Conservation (phyloP, 2,113 vertebrate genomes). For the Sarotherodon lohbergeri region DNA sequence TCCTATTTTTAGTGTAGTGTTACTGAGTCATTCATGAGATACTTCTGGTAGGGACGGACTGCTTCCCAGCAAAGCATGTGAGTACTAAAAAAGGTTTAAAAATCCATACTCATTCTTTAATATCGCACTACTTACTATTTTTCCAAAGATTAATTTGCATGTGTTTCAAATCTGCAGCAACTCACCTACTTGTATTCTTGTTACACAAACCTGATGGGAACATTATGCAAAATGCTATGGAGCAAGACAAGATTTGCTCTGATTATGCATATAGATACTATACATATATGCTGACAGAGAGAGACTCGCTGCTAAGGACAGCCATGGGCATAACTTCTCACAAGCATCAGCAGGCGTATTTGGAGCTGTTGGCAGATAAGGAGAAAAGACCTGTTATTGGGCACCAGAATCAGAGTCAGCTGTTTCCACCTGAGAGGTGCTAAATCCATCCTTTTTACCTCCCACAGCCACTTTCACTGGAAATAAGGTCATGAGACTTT, state of each 20-base stretch:
- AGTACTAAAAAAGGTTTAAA: background rate
- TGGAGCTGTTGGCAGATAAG: conserved; percentile 14
- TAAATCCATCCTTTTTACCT: conserved; percentile 45
- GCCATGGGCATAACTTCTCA: conserved; percentile 5
- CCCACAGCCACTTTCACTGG: conserved; percentile 14
- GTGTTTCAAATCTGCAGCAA: background rate
- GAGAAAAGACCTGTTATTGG: conserved; percentile 27
- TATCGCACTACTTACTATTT: background rate
- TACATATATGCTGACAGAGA: background rate
- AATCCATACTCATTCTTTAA: background rate
- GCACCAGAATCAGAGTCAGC: conserved; percentile 29
- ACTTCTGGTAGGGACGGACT: background rate
- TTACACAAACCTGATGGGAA: background rate
- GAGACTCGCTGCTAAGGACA: background rate
- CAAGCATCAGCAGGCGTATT: conserved; percentile 17
- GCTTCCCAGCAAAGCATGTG: background rate
- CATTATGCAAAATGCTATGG: background rate
- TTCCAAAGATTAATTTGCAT: background rate
- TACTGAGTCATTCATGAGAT: background rate
- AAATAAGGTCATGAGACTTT: conserved; percentile 47
- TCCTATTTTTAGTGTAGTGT: background rate
- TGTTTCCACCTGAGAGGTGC: conserved; percentile 48
- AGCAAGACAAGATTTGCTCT: background rate
- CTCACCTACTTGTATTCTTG: background rate
- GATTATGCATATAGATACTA: background rate